These are phyloP conservation scores for Pimephales promelas DNA, from an alignment of 2,113 vertebrate species.

Conservation along the genomic window DNA sequence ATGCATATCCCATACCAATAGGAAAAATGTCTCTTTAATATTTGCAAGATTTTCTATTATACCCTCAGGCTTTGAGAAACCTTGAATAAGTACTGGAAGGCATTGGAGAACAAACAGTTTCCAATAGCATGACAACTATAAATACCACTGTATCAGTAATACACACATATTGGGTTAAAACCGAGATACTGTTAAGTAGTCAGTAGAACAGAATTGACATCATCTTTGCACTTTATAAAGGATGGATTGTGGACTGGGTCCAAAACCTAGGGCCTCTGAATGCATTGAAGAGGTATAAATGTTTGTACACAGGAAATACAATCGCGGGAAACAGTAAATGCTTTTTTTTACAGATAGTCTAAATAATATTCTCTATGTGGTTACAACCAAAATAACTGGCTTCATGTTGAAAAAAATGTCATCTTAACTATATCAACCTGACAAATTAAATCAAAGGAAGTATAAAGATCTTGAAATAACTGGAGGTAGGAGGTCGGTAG, in stretches of 20 bases:
- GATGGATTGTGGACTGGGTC: neutral
- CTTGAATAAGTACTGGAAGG: conserved; percentile 26
- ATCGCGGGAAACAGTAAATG: neutral
- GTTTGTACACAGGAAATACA: neutral
- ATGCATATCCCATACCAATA: neutral
- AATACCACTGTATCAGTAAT: conserved; percentile 34
- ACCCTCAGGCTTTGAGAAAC: conserved; percentile 19
- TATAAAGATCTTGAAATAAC: neutral
- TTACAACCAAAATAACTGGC: neutral
- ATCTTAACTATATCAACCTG: neutral
- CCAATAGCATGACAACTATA: conserved; percentile 47
- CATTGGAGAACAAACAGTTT: conserved; percentile 8
- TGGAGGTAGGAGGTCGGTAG: neutral
- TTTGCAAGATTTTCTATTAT: conserved; percentile 13
- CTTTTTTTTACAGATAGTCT: neutral
- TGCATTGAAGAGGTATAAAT: neutral
- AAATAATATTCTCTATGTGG: neutral
- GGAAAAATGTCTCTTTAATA: neutral
- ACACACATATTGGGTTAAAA: conserved; percentile 35
- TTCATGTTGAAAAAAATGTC: neutral
- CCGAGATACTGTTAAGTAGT: conserved; percentile 34
- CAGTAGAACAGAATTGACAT: neutral
- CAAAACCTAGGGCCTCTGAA: neutral
- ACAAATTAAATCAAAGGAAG: neutral
- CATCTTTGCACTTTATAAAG: neutral